Percentiles rank a stretch among this genome's conserved stretches.
Conservation (phyloP, 2,113 vertebrate genomes). For the Chunga burmeisteri region DNA sequence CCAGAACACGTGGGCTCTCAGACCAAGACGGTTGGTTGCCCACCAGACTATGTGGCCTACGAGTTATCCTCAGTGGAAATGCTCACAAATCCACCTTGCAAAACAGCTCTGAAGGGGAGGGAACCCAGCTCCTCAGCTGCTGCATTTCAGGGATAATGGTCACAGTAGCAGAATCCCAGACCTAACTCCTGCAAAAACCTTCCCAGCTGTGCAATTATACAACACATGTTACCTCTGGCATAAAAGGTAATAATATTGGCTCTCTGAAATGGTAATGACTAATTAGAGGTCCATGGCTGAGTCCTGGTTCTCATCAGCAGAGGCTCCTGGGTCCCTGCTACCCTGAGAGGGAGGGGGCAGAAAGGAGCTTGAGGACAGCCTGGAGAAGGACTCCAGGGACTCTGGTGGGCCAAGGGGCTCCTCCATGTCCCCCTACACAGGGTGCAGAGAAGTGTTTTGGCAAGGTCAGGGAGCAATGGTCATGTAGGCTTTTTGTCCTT, state of each 20-base stretch:
- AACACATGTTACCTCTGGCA: not conserved
- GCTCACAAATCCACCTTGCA: not conserved
- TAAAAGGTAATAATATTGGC: not conserved
- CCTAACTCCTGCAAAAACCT: not conserved
- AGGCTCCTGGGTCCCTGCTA: not conserved
- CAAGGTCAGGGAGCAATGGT: not conserved
- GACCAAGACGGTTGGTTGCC: accelerated
- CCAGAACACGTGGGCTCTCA: accelerated
- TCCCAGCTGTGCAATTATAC: not conserved
- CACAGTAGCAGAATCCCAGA: not conserved
- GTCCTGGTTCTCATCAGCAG: not conserved
- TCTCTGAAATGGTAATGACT: not conserved
- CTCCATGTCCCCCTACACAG: accelerated
- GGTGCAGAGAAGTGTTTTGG: not conserved
- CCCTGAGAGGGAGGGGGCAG: not conserved
- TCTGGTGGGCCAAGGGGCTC: not conserved
- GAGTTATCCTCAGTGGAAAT: not conserved
- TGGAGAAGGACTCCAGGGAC: not conserved
- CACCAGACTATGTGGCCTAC: accelerated
- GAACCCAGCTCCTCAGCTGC: not conserved
- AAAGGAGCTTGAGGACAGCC: not conserved
- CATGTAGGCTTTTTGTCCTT: not conserved
- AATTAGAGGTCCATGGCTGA: not conserved
- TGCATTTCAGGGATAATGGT: not conserved
- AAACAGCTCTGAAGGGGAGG: not conserved